These are phyloP conservation scores for Phoenoteleia sp. DNA, from an alignment of 2,888 invertebrate genomes.

Conservation along the genomic window DNA sequence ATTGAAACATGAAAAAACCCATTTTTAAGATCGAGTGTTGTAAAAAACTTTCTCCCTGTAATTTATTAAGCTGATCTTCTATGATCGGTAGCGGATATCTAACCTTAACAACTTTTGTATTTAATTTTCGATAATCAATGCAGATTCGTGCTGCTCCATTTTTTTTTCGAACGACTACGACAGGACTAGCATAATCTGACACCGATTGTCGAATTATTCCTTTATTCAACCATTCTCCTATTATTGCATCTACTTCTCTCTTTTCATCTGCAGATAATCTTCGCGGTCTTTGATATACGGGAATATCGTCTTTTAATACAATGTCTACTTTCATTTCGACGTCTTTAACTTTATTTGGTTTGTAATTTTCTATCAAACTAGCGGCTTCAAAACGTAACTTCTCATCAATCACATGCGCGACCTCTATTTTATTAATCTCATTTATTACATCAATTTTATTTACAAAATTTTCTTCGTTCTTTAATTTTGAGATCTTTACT, in stretches of 20 bases:
- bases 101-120: constrained; percentile 79
- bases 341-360: constrained; percentile 39
- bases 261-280: constrained; percentile 72
- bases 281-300: constrained; percentile 75
- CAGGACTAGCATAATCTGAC: constrained; percentile 79
- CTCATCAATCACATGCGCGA: constrained; percentile 1
- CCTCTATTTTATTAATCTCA: constrained; percentile 4
- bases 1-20: constrained; percentile 39
- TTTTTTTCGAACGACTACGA: constrained; percentile 77
- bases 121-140: constrained; percentile 83
- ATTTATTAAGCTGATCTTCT: constrained; percentile 56
- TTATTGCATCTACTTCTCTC: constrained; percentile 75
- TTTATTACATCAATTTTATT: background rate
- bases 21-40: background rate
- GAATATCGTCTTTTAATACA: constrained; percentile 77
- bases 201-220: constrained; percentile 76
- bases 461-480: constrained; percentile 20
- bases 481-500: constrained; percentile 16
- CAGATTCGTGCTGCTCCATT: constrained; percentile 77
- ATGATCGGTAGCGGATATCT: constrained; percentile 70
- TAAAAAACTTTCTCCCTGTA: constrained; percentile 2
- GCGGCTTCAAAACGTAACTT: constrained; percentile 3
- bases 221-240: constrained; percentile 78
- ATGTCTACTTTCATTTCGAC: constrained; percentile 75
- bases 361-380: constrained; percentile 24